These are phyloP conservation scores for rabbit (Oryctolagus cuniculus) DNA, from an alignment of 2,113 vertebrate species.

Conservation along the genomic window DNA sequence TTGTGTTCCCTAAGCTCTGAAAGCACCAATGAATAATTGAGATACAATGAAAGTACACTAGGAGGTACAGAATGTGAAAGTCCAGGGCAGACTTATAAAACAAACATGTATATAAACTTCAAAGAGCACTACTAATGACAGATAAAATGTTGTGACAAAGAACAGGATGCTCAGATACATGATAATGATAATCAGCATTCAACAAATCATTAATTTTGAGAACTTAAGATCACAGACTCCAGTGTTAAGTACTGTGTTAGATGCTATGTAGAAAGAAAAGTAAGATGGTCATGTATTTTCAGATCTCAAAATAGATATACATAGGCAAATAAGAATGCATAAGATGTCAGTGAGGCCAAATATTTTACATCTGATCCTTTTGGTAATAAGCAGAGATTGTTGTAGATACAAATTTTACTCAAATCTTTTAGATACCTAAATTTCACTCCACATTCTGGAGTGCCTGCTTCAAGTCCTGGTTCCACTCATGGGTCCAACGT, in stretches of 20 bases:
- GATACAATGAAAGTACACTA: background rate
- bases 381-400: background rate
- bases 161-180: slow-evolving; percentile 6
- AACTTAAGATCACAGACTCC: background rate
- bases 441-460: background rate
- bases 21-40: slow-evolving; percentile 22
- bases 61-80: background rate
- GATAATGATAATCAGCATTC: background rate
- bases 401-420: slow-evolving; percentile 24
- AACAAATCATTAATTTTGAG: slow-evolving; percentile 25
- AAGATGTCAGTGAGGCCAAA: slow-evolving; percentile 19
- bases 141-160: background rate
- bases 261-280: slow-evolving; percentile 12
- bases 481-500: too few species aligned
- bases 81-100: background rate
- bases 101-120: background rate
- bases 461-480: too few species aligned
- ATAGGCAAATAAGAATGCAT: background rate
- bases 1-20: background rate
- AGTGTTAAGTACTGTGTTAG: slow-evolving; percentile 4
- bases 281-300: background rate
- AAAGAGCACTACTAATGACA: background rate
- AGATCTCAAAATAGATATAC: slow-evolving; percentile 13
- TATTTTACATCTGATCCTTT: slow-evolving; percentile 31
- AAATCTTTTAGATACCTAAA: background rate